Conservation (phyloP, 2,888 invertebrate species). For the Mythimna pallens region DNA sequence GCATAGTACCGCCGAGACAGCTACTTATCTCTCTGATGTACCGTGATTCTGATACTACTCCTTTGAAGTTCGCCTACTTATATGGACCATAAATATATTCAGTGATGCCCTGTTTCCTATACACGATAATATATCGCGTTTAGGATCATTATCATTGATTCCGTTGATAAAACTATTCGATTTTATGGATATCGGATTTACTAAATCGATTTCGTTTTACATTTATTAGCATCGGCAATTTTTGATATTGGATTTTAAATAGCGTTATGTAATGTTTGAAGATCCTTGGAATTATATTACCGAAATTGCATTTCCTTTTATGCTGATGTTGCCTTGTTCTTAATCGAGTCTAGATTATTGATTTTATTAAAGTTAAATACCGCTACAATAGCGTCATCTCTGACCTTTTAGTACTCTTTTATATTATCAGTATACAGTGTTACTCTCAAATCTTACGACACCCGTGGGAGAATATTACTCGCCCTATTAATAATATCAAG, state of each 20-base stretch:
- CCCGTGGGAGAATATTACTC: slow-evolving; percentile 27
- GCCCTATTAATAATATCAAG: slow-evolving; percentile 35
- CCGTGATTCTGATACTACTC: slow-evolving; percentile 50
- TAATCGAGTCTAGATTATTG: not conserved
- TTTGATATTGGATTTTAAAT: slow-evolving; percentile 21
- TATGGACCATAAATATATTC: slow-evolving; percentile 66
- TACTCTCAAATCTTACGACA: slow-evolving; percentile 19
- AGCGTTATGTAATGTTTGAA: slow-evolving; percentile 16
- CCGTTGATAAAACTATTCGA: slow-evolving; percentile 40
- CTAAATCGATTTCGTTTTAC: slow-evolving; percentile 32
- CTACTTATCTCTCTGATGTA: slow-evolving; percentile 65
- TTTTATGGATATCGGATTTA: slow-evolving; percentile 30
- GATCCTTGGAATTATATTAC: slow-evolving; percentile 15
- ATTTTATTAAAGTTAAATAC: not conserved
- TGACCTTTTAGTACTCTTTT: slow-evolving; percentile 1
- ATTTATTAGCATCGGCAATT: slow-evolving; percentile 30
- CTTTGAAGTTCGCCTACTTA: slow-evolving; percentile 65
- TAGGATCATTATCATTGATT: slow-evolving; percentile 48
- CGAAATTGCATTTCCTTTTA: slow-evolving; percentile 27
- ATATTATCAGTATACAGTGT: not conserved
- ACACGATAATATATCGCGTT: slow-evolving; percentile 52
- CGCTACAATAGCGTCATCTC: not conserved
- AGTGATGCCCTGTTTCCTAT: slow-evolving; percentile 59
- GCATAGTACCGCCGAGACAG: slow-evolving; percentile 40
- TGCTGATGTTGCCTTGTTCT: not conserved